Percentiles rank a stretch among this genome's conserved stretches.
Conservation (phyloP, 2,888 invertebrate species). For the Acleris emargana region DNA sequence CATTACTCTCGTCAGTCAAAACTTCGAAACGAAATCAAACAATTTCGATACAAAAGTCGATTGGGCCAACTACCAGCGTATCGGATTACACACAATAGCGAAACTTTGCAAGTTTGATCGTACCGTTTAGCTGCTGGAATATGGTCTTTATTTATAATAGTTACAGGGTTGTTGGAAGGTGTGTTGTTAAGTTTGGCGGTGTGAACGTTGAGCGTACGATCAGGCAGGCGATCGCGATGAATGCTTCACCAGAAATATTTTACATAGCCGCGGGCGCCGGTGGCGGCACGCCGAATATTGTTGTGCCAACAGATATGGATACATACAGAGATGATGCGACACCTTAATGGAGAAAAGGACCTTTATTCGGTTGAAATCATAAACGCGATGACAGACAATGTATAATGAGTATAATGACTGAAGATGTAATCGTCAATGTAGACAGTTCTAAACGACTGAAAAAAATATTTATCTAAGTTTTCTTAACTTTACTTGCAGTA, state of each 20-base stretch:
- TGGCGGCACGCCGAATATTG: conserved; percentile 73
- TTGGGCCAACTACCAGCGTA: conserved; percentile 70
- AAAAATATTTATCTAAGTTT: too few relatives aligned
- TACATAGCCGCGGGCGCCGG: conserved; percentile 77
- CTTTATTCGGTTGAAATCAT: too few relatives aligned
- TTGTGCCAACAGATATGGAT: conserved; percentile 76
- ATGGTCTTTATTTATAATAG: conserved; percentile 49
- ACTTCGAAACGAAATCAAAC: conserved; percentile 66
- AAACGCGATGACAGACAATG: too few relatives aligned
- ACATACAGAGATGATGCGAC: conserved; percentile 54
- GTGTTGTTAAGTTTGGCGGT: conserved; percentile 54
- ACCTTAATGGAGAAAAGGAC: conserved; percentile 1
- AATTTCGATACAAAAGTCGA: conserved; percentile 68
- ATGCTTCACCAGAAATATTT: conserved; percentile 83
- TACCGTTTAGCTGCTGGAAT: conserved; percentile 42
- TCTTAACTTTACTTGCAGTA: too few relatives aligned
- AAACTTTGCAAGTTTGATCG: conserved; percentile 55
- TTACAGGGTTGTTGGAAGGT: conserved; percentile 48
- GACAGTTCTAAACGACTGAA: too few relatives aligned
- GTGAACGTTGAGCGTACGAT: conserved; percentile 70
- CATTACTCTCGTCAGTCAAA: conserved; percentile 53
- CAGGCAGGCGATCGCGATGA: conserved; percentile 80
- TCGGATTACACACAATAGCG: conserved; percentile 74
- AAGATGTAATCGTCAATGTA: too few relatives aligned
- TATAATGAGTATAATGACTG: too few relatives aligned